A percentile compares a stretch with the other conserved stretches of the same genome.
Evolutionary conservation across 2,113 vertebrate genomes (phyloP).

Genomic region (Cynopterus brachyotis): DNA sequence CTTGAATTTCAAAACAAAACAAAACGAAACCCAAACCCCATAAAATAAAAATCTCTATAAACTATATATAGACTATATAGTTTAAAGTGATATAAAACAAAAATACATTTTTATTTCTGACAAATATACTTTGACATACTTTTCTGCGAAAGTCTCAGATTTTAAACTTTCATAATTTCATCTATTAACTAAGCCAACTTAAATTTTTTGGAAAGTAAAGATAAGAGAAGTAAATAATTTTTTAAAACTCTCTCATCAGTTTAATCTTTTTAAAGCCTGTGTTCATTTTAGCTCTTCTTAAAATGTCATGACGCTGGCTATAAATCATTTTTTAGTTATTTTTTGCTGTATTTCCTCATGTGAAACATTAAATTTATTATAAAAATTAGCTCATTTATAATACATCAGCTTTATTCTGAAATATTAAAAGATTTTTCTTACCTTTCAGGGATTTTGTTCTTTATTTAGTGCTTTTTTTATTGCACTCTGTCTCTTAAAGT

Average conservation of each 20-base stretch:
- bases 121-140: neutral
- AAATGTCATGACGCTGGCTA: neutral
- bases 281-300: neutral
- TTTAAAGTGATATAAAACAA: neutral
- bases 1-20: neutral
- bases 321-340: conserved; percentile 27
- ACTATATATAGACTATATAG: neutral
- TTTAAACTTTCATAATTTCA: neutral
- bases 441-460: neutral
- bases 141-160: neutral
- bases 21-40: neutral
- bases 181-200: neutral
- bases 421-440: neutral
- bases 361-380: neutral
- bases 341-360: neutral
- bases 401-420: neutral
- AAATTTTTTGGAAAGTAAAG: neutral
- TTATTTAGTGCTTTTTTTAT: neutral
- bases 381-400: neutral
- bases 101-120: neutral
- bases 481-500: neutral
- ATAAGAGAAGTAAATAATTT: neutral
- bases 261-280: neutral
- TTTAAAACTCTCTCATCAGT: neutral
- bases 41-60: neutral